A percentile compares a stretch with the other conserved stretches of the same genome.
phyloP scores from a whole-genome alignment of 2,797 vertebrate genomes.

The Rhabdomys pumilio region DNA sequence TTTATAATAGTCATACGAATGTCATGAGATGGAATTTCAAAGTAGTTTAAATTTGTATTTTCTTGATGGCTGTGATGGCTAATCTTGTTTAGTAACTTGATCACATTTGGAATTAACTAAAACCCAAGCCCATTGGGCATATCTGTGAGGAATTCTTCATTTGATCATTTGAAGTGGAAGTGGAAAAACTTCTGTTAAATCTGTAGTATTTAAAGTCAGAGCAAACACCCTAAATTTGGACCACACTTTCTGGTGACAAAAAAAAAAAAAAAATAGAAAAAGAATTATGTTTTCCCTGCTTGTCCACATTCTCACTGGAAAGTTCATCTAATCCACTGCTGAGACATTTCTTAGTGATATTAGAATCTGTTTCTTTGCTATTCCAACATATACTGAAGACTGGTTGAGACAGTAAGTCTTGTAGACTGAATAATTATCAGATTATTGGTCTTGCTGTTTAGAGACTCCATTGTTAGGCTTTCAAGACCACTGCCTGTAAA shows the following conservation, averaged over 20 bases:
- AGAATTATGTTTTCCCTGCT: not conserved
- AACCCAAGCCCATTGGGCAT: not conserved
- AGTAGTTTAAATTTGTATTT: not conserved
- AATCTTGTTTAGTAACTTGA: not conserved
- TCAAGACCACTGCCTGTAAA: not conserved
- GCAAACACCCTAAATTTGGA: not conserved
- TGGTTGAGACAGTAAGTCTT: not conserved
- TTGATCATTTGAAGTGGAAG: not conserved
- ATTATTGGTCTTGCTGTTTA: not conserved
- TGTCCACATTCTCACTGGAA: not conserved
- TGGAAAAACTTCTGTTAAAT: not conserved
- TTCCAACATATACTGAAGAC: not conserved
- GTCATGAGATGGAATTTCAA: not conserved
- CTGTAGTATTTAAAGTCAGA: not conserved
- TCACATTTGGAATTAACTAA: not conserved
- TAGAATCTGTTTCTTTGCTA: not conserved
- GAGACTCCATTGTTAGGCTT: not conserved
- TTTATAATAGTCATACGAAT: not conserved
- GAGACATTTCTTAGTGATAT: not conserved
- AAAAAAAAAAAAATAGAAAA: not conserved
- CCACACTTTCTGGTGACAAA: not conserved
- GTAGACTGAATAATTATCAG: not conserved
- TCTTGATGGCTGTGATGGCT: not conserved
- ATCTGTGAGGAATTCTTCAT: not conserved
- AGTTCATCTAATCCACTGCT: not conserved